Evolutionary conservation across 1,140 invertebrate species (phyloP), one percentile per base, ranked within the genome.

Genomic region (Andricus grossulariae): DNA sequence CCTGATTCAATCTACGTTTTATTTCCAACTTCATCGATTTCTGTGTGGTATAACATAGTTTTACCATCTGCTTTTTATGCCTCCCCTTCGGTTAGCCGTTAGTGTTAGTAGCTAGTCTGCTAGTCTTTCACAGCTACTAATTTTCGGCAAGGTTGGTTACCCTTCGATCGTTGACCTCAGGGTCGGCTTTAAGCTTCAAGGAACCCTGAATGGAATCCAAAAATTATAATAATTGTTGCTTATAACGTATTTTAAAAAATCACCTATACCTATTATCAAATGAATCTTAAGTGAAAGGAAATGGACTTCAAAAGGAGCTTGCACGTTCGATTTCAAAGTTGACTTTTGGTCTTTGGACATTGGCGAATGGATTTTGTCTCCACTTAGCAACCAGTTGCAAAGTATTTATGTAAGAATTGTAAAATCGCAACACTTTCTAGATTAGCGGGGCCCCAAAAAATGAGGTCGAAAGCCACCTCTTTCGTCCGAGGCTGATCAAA

Each of bases 101-200:
- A 16, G 32, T 8, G 25, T 15, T 32, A 16, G 25, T 66, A 13
- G 13, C 5, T 15, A 66, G 25, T 39, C 39, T 66, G 25, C 60
- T 32, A 66, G 25, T 21, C 39, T 25, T 66, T 16, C 25, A 45
- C 39, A 66, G 39, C 39, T n/a, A 16, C 39, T 32, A 66, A 66
- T 66, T 66, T 66, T 66, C 25, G 60, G 60, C 60, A 66, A 66
- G 60, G 60, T 66, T 66, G 25, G 25, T 66, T 66, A 66, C 60
- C 32, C 60, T 66, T 66, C 25, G 60, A 66, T 66, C 60, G 39
- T 66, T 66, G 60, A 66, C 60, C 60, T 66, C 60, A 66, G 60
- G 32, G 45, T 39, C 60, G 60, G 15, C 5, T 39, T 15, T 1
- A 13, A 13, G 39, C 39, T 66, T 8, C 15, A 8, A n/a, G 32